A percentile compares a stretch with the other conserved stretches of the same genome.
Evolutionary conservation across 2,888 invertebrate genomes (phyloP).

Genomic region (Hedya salicella): DNA sequence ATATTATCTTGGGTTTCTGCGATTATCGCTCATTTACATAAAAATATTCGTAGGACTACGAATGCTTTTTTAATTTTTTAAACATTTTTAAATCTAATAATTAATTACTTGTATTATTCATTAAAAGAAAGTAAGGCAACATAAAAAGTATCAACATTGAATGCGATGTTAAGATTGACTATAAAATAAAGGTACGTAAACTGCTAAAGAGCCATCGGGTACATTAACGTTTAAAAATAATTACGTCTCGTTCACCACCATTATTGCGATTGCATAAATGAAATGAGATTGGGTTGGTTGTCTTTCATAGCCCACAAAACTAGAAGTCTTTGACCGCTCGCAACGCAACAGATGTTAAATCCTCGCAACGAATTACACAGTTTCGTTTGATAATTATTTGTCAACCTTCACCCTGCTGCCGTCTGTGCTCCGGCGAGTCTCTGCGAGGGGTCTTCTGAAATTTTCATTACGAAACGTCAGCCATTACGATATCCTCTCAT

Average conservation of each 20-base stretch:
- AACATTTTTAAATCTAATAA: too few species aligned
- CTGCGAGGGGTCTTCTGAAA: constrained; percentile 20
- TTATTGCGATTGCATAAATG: neutral
- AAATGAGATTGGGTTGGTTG: neutral
- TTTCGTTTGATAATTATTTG: neutral
- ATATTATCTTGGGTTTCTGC: too few species aligned
- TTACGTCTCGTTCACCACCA: neutral
- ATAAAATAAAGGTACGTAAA: neutral
- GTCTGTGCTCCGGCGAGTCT: constrained; percentile 2
- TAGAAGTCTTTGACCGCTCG: constrained; percentile 17
- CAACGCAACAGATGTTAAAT: constrained; percentile 22
- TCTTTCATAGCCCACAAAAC: neutral
- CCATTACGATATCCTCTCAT: too few species aligned
- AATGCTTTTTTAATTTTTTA: too few species aligned
- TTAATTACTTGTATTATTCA: too few species aligned
- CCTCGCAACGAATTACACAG: constrained; percentile 6
- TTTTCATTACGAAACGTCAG: neutral
- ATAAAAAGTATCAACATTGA: too few species aligned
- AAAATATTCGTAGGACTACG: too few species aligned
- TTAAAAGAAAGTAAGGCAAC: neutral
- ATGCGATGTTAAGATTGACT: too few species aligned
- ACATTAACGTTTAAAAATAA: neutral
- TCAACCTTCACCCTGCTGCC: constrained; percentile 18
- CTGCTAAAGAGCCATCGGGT: neutral
- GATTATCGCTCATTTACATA: too few species aligned